Percentiles rank a stretch among this genome's conserved stretches.
Evolutionary conservation across 2,888 invertebrate species (phyloP).

Genomic region (Selenia dentaria): DNA sequence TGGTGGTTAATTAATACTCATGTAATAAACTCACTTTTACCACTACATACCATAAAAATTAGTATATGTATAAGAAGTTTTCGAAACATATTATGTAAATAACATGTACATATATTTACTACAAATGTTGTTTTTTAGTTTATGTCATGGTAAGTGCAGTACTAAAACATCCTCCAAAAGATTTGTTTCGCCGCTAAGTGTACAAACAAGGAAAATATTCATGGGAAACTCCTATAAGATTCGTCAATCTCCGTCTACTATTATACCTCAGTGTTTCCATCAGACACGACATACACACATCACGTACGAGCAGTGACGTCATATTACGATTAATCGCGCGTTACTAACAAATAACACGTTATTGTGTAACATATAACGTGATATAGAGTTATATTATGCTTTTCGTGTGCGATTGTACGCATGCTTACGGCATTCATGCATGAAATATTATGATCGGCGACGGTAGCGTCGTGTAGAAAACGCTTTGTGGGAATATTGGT

Average conservation of each 20-base stretch:
- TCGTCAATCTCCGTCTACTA: constrained; percentile 20
- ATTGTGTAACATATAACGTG: constrained; percentile 11
- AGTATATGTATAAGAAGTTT: too few species aligned
- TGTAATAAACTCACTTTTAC: too few species aligned
- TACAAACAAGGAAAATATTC: constrained; percentile 24
- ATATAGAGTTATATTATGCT: constrained; percentile 24
- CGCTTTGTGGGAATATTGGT: constrained; percentile 33
- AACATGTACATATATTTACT: too few species aligned
- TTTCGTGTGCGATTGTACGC: constrained; percentile 35
- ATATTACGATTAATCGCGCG: constrained; percentile 32
- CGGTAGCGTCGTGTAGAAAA: constrained; percentile 32
- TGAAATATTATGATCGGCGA: constrained; percentile 45
- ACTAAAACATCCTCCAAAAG: constrained; percentile 7
- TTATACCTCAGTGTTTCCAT: constrained; percentile 20
- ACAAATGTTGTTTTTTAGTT: too few species aligned
- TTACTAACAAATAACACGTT: constrained; percentile 27
- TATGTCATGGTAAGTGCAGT: too few species aligned
- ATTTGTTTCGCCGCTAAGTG: constrained; percentile 12
- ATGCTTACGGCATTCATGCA: constrained; percentile 36
- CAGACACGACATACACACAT: constrained; percentile 29
- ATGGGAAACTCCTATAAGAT: constrained; percentile 16
- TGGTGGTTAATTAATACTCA: too few species aligned
- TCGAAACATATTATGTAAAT: too few species aligned
- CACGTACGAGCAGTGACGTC: constrained; percentile 31
- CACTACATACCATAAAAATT: too few species aligned